Conservation (phyloP, 2,797 vertebrate species). For the Pseudochaenichthys georgianus region DNA sequence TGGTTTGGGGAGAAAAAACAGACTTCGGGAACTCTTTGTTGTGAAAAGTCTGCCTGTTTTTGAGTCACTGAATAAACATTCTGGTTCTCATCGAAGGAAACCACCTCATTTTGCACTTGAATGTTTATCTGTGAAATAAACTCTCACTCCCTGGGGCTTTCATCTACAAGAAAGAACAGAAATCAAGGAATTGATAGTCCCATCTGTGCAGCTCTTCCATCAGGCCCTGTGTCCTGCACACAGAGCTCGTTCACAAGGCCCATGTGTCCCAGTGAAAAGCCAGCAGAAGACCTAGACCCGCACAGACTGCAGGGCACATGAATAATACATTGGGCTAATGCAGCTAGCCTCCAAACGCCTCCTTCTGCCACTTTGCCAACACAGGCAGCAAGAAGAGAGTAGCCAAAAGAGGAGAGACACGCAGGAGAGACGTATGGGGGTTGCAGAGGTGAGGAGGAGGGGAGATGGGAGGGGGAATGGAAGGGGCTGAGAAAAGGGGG, state of each 20-base stretch:
- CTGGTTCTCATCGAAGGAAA: conserved; percentile 49
- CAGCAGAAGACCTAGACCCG: conserved; percentile 73
- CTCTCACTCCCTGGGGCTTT: conserved; percentile 22
- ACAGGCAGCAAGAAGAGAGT: conserved; percentile 55
- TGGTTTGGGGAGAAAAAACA: conserved; percentile 51
- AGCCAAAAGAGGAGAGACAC: conserved; percentile 51
- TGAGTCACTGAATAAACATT: conserved; percentile 52
- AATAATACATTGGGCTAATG: conserved; percentile 87
- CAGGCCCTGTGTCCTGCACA: conserved; percentile 61
- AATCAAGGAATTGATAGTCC: conserved; percentile 56
- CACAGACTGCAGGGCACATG: conserved; percentile 80
- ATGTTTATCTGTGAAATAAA: conserved; percentile 60
- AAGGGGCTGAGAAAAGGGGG: conserved; percentile 74
- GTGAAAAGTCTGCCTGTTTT: conserved; percentile 38
- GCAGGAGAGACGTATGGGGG: conserved; percentile 56
- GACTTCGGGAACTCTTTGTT: conserved; percentile 46
- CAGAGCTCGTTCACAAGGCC: conserved; percentile 63
- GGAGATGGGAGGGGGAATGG: conserved; percentile 40
- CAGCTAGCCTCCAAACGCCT: conserved; percentile 75
- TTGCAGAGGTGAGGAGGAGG: conserved; percentile 28
- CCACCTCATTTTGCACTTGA: conserved; percentile 52
- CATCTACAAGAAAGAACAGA: conserved; percentile 33
- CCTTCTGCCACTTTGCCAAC: conserved; percentile 71
- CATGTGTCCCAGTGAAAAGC: conserved; percentile 56
- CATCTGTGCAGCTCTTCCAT: conserved; percentile 59